These are phyloP conservation scores for Oryzias melastigma DNA, from an alignment of 2,113 vertebrate species.

Conservation along the genomic window DNA sequence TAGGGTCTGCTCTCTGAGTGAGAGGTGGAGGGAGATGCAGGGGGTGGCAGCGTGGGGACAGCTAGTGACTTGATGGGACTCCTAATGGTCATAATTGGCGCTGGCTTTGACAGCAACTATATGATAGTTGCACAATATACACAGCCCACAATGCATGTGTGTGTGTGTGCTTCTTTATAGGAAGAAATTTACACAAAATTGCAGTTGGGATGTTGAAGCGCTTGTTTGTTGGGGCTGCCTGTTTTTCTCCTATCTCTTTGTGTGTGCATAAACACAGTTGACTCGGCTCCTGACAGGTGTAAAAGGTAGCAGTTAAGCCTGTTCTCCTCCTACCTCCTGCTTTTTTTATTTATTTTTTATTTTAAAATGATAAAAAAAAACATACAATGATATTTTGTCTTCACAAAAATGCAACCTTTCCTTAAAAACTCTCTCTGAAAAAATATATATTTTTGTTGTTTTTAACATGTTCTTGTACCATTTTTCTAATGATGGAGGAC, in stretches of 20 bases:
- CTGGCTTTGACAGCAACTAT: slow-evolving; percentile 98
- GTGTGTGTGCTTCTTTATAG: slow-evolving; percentile 77
- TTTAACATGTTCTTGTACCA: slow-evolving; percentile 11
- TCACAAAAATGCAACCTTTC: neutral
- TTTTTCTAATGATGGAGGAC: too few species aligned
- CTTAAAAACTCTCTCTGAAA: neutral
- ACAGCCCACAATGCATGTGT: slow-evolving; percentile 67
- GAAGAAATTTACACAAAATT: slow-evolving; percentile 99
- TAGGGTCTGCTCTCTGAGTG: slow-evolving; percentile 87
- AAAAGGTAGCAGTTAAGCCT: slow-evolving; percentile 70
- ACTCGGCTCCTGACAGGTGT: slow-evolving; percentile 66
- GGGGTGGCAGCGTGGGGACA: slow-evolving; percentile 85
- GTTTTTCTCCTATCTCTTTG: slow-evolving; percentile 49
- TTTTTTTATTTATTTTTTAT: slow-evolving; percentile 38
- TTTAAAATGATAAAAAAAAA: slow-evolving; percentile 11
- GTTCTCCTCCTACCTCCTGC: slow-evolving; percentile 52
- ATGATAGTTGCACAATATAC: slow-evolving; percentile 94
- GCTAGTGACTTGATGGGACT: slow-evolving; percentile 96
- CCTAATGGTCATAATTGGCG: slow-evolving; percentile 99
- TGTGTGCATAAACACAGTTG: slow-evolving; percentile 63
- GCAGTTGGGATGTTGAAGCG: slow-evolving; percentile 86
- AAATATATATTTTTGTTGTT: neutral
- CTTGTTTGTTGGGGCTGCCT: slow-evolving; percentile 77
- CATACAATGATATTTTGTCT: slow-evolving; percentile 4
- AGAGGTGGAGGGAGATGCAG: slow-evolving; percentile 82